Percentiles rank a stretch among this genome's conserved stretches.
Evolutionary conservation across 2,113 vertebrate genomes (phyloP).

Genomic region (Heliornis fulica): DNA sequence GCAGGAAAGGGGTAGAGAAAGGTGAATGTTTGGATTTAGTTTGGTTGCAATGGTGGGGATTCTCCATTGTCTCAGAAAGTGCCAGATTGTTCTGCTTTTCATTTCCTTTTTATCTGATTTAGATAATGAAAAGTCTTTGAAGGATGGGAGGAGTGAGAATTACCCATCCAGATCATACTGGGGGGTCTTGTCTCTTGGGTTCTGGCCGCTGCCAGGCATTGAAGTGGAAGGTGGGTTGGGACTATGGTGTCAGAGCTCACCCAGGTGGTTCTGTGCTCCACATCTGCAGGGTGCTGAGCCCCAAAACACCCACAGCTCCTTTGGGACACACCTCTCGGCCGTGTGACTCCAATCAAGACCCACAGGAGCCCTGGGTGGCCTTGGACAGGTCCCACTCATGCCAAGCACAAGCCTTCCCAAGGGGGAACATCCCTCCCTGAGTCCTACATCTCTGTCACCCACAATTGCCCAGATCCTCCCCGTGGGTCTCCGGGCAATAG

Average conservation of each 20-base stretch:
- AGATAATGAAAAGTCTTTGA: background rate
- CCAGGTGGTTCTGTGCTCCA: no score
- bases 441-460: background rate
- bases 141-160: background rate
- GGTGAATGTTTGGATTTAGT: background rate
- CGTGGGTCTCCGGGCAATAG: background rate
- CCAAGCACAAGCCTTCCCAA: background rate
- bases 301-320: background rate
- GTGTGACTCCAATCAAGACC: fast-evolving
- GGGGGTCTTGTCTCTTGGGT: background rate
- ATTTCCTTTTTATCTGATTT: background rate
- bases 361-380: background rate
- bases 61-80: background rate
- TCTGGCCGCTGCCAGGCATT: fast-evolving
- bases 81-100: background rate
- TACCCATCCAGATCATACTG: fast-evolving
- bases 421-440: background rate
- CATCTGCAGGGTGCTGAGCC: fast-evolving
- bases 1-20: background rate
- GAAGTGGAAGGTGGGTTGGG: background rate
- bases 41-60: background rate
- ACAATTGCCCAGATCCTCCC: background rate
- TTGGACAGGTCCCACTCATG: background rate
- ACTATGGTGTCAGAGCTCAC: no score
- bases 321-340: fast-evolving